phyloP scores from a whole-genome alignment of 30 jellyfish, hydroid and myxozoan genomes.

The Hydractinia symbiolongicarpus region DNA sequence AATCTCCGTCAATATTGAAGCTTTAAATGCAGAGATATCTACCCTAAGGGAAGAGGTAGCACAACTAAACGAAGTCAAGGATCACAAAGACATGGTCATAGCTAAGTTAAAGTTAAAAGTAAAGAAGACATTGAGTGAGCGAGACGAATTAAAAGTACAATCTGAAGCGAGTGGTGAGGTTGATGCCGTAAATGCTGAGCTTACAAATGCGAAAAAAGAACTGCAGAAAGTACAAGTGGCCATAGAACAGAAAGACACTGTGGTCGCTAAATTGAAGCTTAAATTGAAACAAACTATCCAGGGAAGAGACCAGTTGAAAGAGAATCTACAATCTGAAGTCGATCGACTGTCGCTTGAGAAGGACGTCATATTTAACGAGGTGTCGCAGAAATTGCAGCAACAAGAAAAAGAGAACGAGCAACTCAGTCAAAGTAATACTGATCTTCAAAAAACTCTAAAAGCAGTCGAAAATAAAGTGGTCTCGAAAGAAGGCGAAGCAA shows the following conservation, averaged over 20 bases:
- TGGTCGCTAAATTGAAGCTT: constrained; percentile 62
- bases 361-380: constrained; percentile 65
- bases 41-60: constrained; percentile 31
- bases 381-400: constrained; percentile 58
- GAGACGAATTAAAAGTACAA: constrained; percentile 14
- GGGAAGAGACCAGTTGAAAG: constrained; percentile 63
- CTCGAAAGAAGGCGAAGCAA: constrained; percentile 12
- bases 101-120: constrained; percentile 30
- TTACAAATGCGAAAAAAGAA: constrained; percentile 24
- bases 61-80: constrained; percentile 25
- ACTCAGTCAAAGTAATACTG: constrained; percentile 12
- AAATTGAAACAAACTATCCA: constrained; percentile 67
- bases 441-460: constrained; percentile 13
- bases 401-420: constrained; percentile 29
- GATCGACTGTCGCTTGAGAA: constrained; percentile 70
- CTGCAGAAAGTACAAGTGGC: constrained; percentile 30
- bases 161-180: constrained; percentile 18
- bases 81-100: constrained; percentile 28
- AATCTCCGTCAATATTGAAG: neutral
- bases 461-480: neutral
- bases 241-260: constrained; percentile 54
- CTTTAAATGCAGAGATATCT: neutral
- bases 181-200: neutral
- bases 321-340: constrained; percentile 64
- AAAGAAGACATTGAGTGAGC: neutral